phyloP scores from a whole-genome alignment of 1,140 invertebrate species.

The Drosophila nebulosa region DNA sequence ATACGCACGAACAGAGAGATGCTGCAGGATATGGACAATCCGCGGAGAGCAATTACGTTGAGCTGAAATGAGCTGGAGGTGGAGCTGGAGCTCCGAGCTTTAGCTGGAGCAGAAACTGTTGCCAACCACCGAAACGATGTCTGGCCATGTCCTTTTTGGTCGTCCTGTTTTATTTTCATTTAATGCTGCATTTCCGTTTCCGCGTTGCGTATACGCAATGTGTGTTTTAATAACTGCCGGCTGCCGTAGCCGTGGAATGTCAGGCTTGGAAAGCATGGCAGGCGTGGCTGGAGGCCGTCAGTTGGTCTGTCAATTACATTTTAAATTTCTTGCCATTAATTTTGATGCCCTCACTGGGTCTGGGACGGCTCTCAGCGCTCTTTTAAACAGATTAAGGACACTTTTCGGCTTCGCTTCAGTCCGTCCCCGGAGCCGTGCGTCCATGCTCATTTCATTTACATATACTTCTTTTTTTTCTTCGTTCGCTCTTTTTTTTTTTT shows the following conservation, averaged over 20 bases:
- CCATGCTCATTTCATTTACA: conserved; percentile 53
- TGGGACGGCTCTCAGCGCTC: conserved; percentile 21
- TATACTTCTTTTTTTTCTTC: conserved; percentile 18
- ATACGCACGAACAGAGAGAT: neutral
- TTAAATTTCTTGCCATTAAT: conserved; percentile 75
- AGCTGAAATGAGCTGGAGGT: conserved; percentile 34
- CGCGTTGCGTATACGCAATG: conserved; percentile 60
- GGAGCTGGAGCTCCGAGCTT: neutral
- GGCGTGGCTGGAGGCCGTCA: conserved; percentile 43
- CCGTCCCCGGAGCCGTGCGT: neutral
- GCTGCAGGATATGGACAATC: conserved; percentile 37
- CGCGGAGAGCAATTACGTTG: conserved; percentile 67
- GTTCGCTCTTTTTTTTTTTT: neutral
- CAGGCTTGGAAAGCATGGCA: neutral
- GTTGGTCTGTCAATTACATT: conserved; percentile 76
- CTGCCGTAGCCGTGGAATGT: neutral
- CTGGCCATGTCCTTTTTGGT: neutral
- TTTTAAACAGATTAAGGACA: conserved; percentile 74
- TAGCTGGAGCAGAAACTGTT: neutral
- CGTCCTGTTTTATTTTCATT: conserved; percentile 64
- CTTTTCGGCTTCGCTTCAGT: conserved; percentile 24
- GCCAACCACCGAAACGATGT: conserved; percentile 13
- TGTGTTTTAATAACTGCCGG: conserved; percentile 74
- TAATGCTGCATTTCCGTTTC: conserved; percentile 73
- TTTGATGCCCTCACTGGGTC: conserved; percentile 52